Evolutionary conservation across 2,113 vertebrate genomes (phyloP).

Genomic region (Aythya baeri): DNA sequence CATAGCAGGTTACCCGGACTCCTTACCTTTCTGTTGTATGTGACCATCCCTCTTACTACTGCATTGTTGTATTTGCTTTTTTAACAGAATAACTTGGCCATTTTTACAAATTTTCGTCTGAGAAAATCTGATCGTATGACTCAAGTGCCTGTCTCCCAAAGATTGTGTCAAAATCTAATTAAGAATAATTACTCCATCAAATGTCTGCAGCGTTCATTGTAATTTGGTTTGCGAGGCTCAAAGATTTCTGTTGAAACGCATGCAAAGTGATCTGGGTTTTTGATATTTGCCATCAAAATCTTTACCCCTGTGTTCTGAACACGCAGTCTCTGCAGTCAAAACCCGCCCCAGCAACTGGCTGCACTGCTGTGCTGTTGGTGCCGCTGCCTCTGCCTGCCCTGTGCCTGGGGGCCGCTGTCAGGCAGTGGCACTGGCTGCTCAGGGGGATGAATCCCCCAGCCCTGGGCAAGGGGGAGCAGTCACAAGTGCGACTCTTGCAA

Average conservation of each 20-base stretch:
- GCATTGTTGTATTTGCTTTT: not conserved
- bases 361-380: not conserved
- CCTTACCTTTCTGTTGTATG: not conserved
- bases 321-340: not conserved
- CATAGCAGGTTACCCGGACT: not conserved
- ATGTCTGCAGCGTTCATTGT: not conserved
- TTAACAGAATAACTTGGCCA: not conserved
- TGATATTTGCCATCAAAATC: not conserved
- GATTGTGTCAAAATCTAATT: conserved; percentile 11
- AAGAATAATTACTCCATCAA: conserved; percentile 6
- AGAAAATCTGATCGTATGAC: not conserved
- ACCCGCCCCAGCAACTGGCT: not conserved
- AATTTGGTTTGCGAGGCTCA: conserved; percentile 2
- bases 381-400: not conserved
- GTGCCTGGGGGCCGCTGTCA: no score
- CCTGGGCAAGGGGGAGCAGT: not conserved
- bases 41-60: not conserved
- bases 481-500: not conserved
- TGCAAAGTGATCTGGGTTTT: not conserved
- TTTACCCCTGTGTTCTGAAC: not conserved
- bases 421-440: not conserved
- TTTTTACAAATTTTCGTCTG: not conserved
- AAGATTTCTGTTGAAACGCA: not conserved
- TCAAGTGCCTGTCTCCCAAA: not conserved
- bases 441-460: not conserved